Base-by-base conservation (phyloP, 2,888 invertebrate species). In the Gnatocerus cornutus region DNA sequence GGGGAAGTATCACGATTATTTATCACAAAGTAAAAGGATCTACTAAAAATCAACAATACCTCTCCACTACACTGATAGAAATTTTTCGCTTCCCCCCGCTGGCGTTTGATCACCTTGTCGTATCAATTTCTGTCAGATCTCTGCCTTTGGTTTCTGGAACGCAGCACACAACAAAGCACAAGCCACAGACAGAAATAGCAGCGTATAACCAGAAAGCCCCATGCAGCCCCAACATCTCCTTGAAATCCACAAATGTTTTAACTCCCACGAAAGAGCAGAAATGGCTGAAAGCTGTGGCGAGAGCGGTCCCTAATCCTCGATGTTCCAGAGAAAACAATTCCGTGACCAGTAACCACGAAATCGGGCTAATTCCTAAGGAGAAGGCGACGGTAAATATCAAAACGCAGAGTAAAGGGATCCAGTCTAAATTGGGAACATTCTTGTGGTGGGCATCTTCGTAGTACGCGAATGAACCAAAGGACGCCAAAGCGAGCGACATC, bases 61-160 rank as follows among this genome's bases (percentile, higher is more conserved):
- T 78, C 68, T 81, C 81, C 9, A 81, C 80, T n/a, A 81, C 79
- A 64, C 79, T 80, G 39, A 80, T 78, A 27, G 80, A 79, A 37
- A 80, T 79, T 69, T 76, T 78, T 8, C 75, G 74, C 53, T 74
- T 74, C 68, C 77, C 77, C 53, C 74, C 72, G 37, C 71, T 74
- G 55, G 77, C 75, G 70, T 77, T 74, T 37, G 78, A 80, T 84
- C 83, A 84, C 79, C 84, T 83, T 53, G 70, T 74, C 39, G 92
- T 90, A 81, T 93, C 92, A 90, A 96, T 95, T 84, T 96, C 95
- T 82, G 95, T 95, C 77, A 97, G 86, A 81, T 95, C 94, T 76
- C 92, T 92, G 0, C 96, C 96, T 83, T 94, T 96, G 3, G 97
- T 97, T 86, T 97, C 96, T 0, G 96, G 96, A 6, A 97, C 93